A percentile compares a stretch with the other conserved stretches of the same genome.
These are phyloP conservation scores for Protonemura montana DNA, from an alignment of 2,888 invertebrate species.

Conservation along the genomic window DNA sequence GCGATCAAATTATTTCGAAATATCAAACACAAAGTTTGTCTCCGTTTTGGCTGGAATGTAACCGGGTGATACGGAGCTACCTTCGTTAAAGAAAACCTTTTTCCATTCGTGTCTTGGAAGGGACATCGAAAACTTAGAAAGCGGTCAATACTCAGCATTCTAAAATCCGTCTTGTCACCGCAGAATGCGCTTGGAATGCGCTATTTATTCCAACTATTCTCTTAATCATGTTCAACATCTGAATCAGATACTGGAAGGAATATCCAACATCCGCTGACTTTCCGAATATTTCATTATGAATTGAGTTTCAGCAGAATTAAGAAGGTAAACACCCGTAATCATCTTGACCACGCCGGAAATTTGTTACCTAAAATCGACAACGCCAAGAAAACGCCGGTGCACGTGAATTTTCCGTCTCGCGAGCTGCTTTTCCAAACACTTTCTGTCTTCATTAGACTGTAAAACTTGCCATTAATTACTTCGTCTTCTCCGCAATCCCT, in stretches of 20 bases:
- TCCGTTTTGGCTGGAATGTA: neutral
- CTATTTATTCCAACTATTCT: neutral
- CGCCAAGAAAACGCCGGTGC: neutral
- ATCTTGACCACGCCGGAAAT: neutral
- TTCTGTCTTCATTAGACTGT: neutral
- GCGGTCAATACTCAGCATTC: neutral
- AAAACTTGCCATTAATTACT: slow-evolving; percentile 38
- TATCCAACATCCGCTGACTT: too few relatives aligned
- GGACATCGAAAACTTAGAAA: neutral
- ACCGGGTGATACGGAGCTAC: neutral
- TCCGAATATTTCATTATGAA: too few relatives aligned
- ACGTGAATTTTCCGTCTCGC: neutral
- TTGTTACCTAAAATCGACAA: neutral
- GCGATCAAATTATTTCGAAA: neutral
- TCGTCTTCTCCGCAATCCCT: slow-evolving; percentile 21
- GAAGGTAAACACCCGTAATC: too few relatives aligned
- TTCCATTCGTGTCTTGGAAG: neutral
- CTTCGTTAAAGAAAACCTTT: neutral
- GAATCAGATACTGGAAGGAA: too few relatives aligned
- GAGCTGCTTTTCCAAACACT: neutral
- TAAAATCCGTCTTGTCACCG: neutral
- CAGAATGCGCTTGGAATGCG: neutral
- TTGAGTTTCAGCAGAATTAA: too few relatives aligned
- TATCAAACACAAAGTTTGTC: neutral
- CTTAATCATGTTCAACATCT: too few relatives aligned